Evolutionary conservation across 1,140 invertebrate species (phyloP).

Genomic region (Leucophenga varia): DNA sequence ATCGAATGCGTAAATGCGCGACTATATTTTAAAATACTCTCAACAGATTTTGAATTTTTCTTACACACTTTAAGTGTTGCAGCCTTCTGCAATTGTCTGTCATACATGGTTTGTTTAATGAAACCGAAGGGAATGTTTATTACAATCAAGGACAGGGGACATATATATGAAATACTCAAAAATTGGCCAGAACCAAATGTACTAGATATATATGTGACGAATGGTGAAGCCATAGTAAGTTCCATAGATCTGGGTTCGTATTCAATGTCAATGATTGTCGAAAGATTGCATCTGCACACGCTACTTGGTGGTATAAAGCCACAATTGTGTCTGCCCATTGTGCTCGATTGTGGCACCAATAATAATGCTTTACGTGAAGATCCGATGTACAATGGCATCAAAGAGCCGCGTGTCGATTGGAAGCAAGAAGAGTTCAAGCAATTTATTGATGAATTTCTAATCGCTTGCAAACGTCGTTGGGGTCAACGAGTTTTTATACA

Average conservation of each 20-base stretch:
- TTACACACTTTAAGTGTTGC: slow-evolving; percentile 80
- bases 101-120: slow-evolving; percentile 73
- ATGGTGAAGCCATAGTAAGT: slow-evolving; percentile 90
- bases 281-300: slow-evolving; percentile 84
- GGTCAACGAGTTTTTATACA: slow-evolving; percentile 82
- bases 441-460: slow-evolving; percentile 97
- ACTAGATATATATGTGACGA: slow-evolving; percentile 89
- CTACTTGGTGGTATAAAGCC: no score
- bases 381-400: slow-evolving; percentile 88
- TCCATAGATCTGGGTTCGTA: slow-evolving; percentile 91
- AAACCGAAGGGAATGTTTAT: slow-evolving; percentile 94
- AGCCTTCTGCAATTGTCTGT: not conserved
- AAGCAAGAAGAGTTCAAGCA: slow-evolving; percentile 84
- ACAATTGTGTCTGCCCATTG: no score
- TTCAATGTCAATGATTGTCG: slow-evolving; percentile 93
- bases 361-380: slow-evolving; percentile 81
- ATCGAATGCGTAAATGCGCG: slow-evolving; percentile 83
- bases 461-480: slow-evolving; percentile 80
- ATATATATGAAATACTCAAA: slow-evolving; percentile 80
- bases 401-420: slow-evolving; percentile 82
- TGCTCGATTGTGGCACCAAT: no score
- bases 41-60: slow-evolving; percentile 88
- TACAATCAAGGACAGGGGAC: slow-evolving; percentile 93
- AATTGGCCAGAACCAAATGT: slow-evolving; percentile 86
- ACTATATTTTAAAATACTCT: slow-evolving; percentile 95